A percentile compares a stretch with the other conserved stretches of the same genome.
These are phyloP conservation scores for Phalanger gymnotis DNA, from an alignment of 2,797 vertebrate species.

Conservation along the genomic window DNA sequence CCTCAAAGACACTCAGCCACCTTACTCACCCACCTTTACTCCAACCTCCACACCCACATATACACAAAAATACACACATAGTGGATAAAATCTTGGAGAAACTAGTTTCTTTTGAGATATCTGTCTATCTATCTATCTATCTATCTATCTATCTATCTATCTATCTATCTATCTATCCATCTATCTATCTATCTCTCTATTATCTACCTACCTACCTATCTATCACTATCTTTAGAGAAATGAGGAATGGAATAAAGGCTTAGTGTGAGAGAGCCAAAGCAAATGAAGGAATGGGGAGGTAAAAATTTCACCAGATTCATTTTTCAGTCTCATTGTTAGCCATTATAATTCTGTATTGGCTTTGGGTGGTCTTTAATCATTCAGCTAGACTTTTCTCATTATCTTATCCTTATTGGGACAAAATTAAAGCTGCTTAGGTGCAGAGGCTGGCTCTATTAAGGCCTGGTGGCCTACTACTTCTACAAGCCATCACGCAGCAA, in stretches of 20 bases:
- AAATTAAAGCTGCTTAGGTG: neutral
- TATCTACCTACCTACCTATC: neutral
- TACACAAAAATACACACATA: neutral
- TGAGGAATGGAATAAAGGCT: neutral
- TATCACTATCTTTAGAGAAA: neutral
- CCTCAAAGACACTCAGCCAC: neutral
- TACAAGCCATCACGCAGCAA: neutral
- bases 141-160: neutral
- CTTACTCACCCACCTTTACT: no score
- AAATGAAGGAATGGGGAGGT: neutral
- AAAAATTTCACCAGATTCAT: neutral
- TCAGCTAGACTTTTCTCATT: neutral
- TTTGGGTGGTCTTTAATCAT: neutral
- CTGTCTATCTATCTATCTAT: neutral
- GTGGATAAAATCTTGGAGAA: neutral
- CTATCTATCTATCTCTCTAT: neutral
- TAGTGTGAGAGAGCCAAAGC: neutral
- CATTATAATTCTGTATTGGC: neutral
- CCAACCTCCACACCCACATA: no score
- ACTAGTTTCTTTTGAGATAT: neutral
- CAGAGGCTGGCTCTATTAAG: neutral
- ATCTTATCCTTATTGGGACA: neutral
- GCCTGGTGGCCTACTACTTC: neutral
- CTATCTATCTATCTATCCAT: neutral
- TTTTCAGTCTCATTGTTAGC: neutral